Evolutionary conservation across 2,797 vertebrate genomes (phyloP).

Genomic region (Amblyraja radiata): DNA sequence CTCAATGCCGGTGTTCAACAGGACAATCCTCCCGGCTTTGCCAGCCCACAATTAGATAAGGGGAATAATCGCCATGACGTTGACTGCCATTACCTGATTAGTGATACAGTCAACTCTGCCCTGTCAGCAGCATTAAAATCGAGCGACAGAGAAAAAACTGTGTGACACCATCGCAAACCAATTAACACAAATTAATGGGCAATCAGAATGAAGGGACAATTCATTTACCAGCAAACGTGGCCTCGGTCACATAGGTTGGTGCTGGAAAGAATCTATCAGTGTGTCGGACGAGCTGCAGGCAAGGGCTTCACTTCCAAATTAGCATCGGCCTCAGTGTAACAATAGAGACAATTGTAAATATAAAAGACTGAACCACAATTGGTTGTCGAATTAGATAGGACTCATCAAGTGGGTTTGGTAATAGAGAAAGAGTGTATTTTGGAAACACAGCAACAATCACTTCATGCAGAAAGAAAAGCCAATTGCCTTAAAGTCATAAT

Average conservation of each 20-base stretch:
- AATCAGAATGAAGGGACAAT: constrained; percentile 19
- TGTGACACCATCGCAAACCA: constrained; percentile 10
- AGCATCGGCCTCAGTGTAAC: not conserved
- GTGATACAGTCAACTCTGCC: constrained; percentile 1
- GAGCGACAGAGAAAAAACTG: constrained; percentile 17
- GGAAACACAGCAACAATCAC: not conserved
- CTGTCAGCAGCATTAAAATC: constrained; percentile 18
- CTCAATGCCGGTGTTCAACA: constrained; percentile 16
- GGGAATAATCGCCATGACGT: not conserved
- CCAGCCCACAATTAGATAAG: constrained; percentile 25
- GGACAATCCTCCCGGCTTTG: not conserved
- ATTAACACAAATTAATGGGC: constrained; percentile 31
- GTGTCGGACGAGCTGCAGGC: not conserved
- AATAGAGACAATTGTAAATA: not conserved
- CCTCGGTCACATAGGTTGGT: not conserved
- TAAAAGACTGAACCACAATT: not conserved
- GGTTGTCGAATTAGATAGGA: not conserved
- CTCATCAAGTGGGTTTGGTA: not conserved
- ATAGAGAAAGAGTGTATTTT: not conserved
- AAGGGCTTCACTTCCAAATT: not conserved
- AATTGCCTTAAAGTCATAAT: not conserved
- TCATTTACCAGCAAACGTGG: constrained; percentile 2
- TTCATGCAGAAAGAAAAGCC: not conserved
- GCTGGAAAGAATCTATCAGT: not conserved
- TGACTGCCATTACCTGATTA: constrained; percentile 20